Evolutionary conservation across 2,797 vertebrate species (phyloP).

Genomic region (Gephyroberyx darwinii): DNA sequence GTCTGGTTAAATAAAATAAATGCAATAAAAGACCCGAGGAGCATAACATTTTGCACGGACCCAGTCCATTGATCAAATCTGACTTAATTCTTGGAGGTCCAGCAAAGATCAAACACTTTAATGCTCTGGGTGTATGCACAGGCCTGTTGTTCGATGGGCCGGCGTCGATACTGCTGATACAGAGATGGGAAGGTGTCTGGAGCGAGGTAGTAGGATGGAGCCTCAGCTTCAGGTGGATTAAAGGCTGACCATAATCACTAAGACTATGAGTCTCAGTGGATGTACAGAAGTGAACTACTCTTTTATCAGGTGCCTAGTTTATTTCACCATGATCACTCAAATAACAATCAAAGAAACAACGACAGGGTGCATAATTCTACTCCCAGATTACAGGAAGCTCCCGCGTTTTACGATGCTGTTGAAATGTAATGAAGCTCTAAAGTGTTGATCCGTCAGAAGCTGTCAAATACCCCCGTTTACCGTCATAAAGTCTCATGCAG

Average conservation of each 20-base stretch:
- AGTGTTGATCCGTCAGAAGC: slow-evolving; percentile 13
- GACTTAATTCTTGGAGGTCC: slow-evolving; percentile 15
- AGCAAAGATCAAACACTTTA: slow-evolving; percentile 36
- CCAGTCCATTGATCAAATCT: slow-evolving; percentile 36
- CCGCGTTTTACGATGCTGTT: not conserved
- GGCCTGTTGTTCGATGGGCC: slow-evolving; percentile 37
- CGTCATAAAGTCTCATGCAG: not conserved
- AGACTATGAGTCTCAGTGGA: slow-evolving; percentile 31
- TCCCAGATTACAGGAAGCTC: slow-evolving; percentile 14
- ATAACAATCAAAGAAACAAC: slow-evolving; percentile 27
- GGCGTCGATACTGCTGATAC: slow-evolving; percentile 61
- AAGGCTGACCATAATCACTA: slow-evolving; percentile 38
- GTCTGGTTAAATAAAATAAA: not conserved
- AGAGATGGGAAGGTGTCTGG: slow-evolving; percentile 14
- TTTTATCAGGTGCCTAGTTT: slow-evolving; percentile 37
- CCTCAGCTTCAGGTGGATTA: slow-evolving; percentile 50
- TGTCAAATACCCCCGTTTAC: not conserved
- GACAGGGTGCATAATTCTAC: not conserved
- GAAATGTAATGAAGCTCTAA: not conserved
- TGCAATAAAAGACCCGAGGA: not conserved
- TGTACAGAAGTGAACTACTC: slow-evolving; percentile 25
- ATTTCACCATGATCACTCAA: slow-evolving; percentile 39
- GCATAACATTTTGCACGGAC: not conserved
- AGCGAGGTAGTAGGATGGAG: slow-evolving; percentile 19
- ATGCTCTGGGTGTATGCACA: slow-evolving; percentile 16